Evolutionary conservation across 2,888 invertebrate species (phyloP), one percentile per base, ranked within the genome.

Genomic region (Sipha maydis): DNA sequence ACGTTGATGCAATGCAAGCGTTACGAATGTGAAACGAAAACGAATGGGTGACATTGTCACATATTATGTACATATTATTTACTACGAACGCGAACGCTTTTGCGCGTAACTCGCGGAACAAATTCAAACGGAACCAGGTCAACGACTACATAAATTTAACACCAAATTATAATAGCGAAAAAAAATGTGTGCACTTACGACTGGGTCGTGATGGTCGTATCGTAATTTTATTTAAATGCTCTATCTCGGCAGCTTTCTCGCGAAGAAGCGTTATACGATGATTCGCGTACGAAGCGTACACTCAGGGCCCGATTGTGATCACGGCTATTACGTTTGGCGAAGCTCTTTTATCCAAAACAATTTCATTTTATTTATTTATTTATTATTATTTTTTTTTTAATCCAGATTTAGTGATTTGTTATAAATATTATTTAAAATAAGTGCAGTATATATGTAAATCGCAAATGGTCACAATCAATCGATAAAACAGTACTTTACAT

Each of bases 61-160:
- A 73, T 38, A 73, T 73, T 73, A 73, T 73, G 69, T 73, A 21
- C 34, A 34, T 73, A 34, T 25, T 73, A 34, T 73, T 19, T 73
- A n/a, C 38, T 73, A 56, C 71, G n/a, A 38, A 75, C 56, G 75
- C 28, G 14, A 14, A 34, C 19, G 14, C 14, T 17, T 9, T 41
- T 54, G 28, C 73, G n/a, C n/a, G 31, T 75, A 34, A 28, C 38
- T 38, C 19, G 34, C 79, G 48, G 17, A 21, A 25, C 54, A 73
- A 54, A 11, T 61, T 54, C 71, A 5, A 79, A 79, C 38, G 69
- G n/a, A 86, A 79, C 56, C 78, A 86, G 86, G 86, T 86, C 86
- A 80, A 86, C 78, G 78, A 86, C 78, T 79, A 86, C 86, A 86
- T 86, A 79, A 78, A 86, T 86, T 86, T 86, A 79, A 69, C 69